These are phyloP conservation scores for Chelonus formosanus DNA, from an alignment of 2,888 invertebrate species.

Conservation along the genomic window DNA sequence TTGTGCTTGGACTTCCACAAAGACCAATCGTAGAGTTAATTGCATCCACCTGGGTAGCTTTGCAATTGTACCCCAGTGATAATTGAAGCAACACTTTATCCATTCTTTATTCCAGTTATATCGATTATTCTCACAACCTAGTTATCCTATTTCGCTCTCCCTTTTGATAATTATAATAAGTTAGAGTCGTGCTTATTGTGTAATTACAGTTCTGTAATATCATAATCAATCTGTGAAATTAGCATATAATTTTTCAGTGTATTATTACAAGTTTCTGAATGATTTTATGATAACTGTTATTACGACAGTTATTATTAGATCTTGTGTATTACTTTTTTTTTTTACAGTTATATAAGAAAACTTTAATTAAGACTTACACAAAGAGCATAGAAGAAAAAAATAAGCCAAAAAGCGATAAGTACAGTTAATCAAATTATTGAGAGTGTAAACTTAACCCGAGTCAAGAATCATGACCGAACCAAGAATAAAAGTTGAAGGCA, in stretches of 20 bases:
- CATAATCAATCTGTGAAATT: neutral
- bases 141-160: neutral
- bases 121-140: conserved; percentile 5
- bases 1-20: conserved; percentile 46
- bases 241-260: neutral
- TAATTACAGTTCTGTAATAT: neutral
- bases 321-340: too few species aligned
- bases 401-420: conserved; percentile 18
- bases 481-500: conserved; percentile 24
- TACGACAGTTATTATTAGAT: neutral
- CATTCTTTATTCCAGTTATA: conserved; percentile 1
- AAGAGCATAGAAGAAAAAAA: conserved; percentile 1
- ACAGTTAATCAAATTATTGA: conserved; percentile 34
- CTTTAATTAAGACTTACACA: conserved; percentile 9
- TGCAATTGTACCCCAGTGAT: conserved; percentile 48
- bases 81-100: conserved; percentile 49
- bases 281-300: neutral
- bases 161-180: neutral
- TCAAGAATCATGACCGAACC: conserved; percentile 16
- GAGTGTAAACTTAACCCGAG: conserved; percentile 28
- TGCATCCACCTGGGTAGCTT: conserved; percentile 48
- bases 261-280: too few species aligned
- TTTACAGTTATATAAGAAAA: neutral
- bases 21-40: conserved; percentile 51
- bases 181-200: neutral